These are phyloP conservation scores for Odocoileus virginianus DNA, from an alignment of 2,113 vertebrate genomes.

Conservation along the genomic window DNA sequence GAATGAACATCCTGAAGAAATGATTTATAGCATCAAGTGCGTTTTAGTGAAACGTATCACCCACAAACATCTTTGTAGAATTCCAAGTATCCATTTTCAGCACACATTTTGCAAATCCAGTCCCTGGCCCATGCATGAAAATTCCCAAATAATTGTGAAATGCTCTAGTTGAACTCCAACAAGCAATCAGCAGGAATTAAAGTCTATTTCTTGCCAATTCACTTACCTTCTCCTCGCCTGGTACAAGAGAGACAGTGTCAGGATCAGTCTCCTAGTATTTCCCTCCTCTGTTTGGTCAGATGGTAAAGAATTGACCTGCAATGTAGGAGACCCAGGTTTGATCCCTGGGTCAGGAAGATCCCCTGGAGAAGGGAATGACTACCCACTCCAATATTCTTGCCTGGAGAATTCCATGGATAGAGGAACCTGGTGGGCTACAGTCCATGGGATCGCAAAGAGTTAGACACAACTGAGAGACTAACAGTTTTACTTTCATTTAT, in stretches of 20 bases:
- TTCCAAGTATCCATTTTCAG: background rate
- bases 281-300: background rate
- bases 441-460: background rate
- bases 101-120: background rate
- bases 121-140: background rate
- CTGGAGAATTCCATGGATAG: background rate
- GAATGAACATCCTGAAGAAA: background rate
- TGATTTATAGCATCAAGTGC: background rate
- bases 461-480: background rate
- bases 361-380: background rate
- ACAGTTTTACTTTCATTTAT: background rate
- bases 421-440: background rate
- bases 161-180: background rate
- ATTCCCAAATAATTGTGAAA: background rate
- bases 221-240: background rate
- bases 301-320: background rate
- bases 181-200: background rate
- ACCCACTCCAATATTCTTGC: background rate
- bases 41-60: background rate
- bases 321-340: background rate
- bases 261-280: no score
- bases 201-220: background rate
- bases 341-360: background rate
- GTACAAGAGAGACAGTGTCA: fast-evolving
- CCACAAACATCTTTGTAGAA: background rate